Base-by-base conservation (phyloP, 2,113 vertebrate genomes). In the Dascyllus trimaculatus region DNA sequence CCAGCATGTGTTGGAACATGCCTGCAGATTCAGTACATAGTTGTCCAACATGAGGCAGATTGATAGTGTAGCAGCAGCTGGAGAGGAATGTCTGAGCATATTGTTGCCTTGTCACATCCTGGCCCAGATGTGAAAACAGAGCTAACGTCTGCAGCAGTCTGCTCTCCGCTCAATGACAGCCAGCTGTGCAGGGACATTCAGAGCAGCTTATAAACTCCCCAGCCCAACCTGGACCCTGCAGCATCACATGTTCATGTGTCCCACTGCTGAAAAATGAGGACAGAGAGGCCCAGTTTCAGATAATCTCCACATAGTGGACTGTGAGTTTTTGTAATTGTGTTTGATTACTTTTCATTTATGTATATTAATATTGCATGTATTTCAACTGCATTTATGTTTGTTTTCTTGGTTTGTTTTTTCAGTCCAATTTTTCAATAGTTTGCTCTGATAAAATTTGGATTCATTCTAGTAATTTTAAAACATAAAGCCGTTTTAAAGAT, bases 61-160 rank as follows among this genome's bases (percentile, higher is more conserved):
- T 88, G 85, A 88, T 88, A 35, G 89, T 40, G 68, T 35, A 66
- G 84, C 82, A 82, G 82, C 89, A 89, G 86, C 83, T 82, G 85
- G 69, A 62, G 60, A 56, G 25, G 35, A 10, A 32, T 53, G 22
- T 75, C 54, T 4, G 57, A 17, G 32, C 54, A 3, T 54, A 68
- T 64, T 25, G 17, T 38, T 74, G 56, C 45, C 59, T 52, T 73
- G 76, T 84, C 78, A 64, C 49, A 45, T 63, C 48, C 80, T 15
- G 71, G 74, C 26, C 87, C 87, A 91, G 88, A 91, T 87, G 87
- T 87, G 81, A 66, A 83, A 65, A 84, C 84, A 78, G 56, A 62
- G 73, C 68, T 25, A 11, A 75, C 17, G 32, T 71, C 51, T 75
- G 61, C 7, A 49, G 58, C 24, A 35, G 66, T 35, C 26, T 26